Base-by-base conservation (phyloP, 2,888 invertebrate species). In the Protula sp. region DNA sequence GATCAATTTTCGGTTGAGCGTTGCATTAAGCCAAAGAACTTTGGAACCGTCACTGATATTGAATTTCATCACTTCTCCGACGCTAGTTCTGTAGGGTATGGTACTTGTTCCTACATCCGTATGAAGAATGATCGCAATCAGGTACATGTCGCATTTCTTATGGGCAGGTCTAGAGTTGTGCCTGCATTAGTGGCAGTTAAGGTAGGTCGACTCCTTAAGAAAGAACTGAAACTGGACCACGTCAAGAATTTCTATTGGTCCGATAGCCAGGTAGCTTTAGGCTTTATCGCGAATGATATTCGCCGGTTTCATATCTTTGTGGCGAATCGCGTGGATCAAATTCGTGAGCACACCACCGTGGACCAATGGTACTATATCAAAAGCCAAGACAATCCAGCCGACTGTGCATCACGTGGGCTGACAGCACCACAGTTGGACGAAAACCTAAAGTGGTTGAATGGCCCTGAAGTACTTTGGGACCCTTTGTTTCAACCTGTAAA, bases 341-440 rank as follows among this genome's bases (percentile, higher is more conserved):
- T 74, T 3, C 64, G 66, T 47, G 45, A 63, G 5, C 54, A 54
- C 1, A 52, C 67, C 4, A 27, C 60, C 5, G 48, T 54, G n/a
- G 54, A 64, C 0, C 52, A 64, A 4, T 71, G 72, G 72, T 48
- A 60, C 52, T 70, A 75, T 58, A 67, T 75, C 1, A 58, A 59
- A 1, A 66, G 70, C 0, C 51, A 62, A 1, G 55, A 64, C 4
- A 77, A 77, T 60, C 74, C 76, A n/a, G 76, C 76, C 1, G 75
- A 76, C 48, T 58, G 70, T 29, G 70, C 5, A 0, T 70, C 74
- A 0, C 29, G 68, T 31, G 72, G 72, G 27, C 28, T 60, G 24
- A 57, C 57, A 1, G 30, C 60, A 5, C 45, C 29, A 1, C 60
- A 65, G 38, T 47, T 71, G 24, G 48, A 9, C 5, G 5, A 22